Base-by-base conservation (phyloP, 2,113 vertebrate species). In the Tetrao urogallus region DNA sequence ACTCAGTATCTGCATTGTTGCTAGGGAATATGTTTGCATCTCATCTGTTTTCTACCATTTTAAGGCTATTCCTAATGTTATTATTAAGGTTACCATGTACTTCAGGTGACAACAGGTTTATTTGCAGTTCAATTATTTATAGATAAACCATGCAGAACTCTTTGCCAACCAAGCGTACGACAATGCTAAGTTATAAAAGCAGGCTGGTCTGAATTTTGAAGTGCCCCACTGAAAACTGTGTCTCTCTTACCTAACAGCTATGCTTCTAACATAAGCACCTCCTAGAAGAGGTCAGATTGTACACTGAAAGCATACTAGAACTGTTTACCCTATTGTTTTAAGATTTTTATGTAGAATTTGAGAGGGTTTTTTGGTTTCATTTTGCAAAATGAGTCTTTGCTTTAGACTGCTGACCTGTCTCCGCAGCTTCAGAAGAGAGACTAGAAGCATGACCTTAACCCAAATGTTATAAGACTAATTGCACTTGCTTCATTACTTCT, bases 1-100 rank as follows among this genome's bases (percentile, higher is more conserved):
- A 94, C 79, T 91, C 60, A 72, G n/a, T 43, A 83, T 63, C 85
- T 88, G 56, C 72, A 65, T 10, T 19, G 61, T 91, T 94, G 65
- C 95, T 70, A 83, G 66, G 89, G 82, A 88, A 61, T 72, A 50
- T 6, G 12, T 17, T 91, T 50, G 19, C 24, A 48, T 69, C 24
- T 81, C 22, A 36, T 67, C 73, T 69, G 57, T 13, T 84, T 72
- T 65, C 54, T 73, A 72, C 21, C 16, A 60, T 25, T 21, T 30
- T 57, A 45, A 78, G 63, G 64, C 57, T 52, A 16, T 30, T 88
- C 19, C 28, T 69, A 27, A 30, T 5, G 8, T 38, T 70, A 66
- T 42, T 24, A 74, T 42, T 50, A 43, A 56, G 32, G 25, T 43
- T 69, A 58, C 19, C 19, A 7, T 1, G 25, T 25, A 65, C 32